Percentiles rank a stretch among this genome's conserved stretches.
Evolutionary conservation across 2,113 vertebrate species (phyloP).

Genomic region (Periophthalmodon schlosseri): DNA sequence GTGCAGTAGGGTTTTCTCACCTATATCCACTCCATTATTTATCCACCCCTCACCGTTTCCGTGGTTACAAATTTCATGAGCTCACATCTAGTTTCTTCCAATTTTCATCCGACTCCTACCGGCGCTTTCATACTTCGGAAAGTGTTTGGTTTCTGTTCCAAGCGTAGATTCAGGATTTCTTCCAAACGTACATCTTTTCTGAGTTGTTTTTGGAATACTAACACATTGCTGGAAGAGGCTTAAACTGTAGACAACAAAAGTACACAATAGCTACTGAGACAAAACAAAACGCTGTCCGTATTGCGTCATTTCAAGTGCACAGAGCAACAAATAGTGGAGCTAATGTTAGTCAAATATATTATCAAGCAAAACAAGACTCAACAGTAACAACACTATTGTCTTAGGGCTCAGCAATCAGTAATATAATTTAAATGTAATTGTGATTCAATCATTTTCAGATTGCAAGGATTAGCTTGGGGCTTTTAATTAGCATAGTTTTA

Average conservation of each 20-base stretch:
- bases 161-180: neutral
- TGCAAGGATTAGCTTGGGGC: too few relatives aligned
- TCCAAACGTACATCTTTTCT: neutral
- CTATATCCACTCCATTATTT: constrained; percentile 24
- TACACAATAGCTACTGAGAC: too few relatives aligned
- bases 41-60: constrained; percentile 22
- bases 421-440: too few relatives aligned
- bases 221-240: neutral
- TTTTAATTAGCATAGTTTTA: too few relatives aligned
- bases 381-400: neutral
- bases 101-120: neutral
- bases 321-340: neutral
- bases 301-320: too few relatives aligned
- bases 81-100: neutral
- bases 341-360: neutral
- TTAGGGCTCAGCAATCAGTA: neutral
- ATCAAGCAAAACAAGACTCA: neutral
- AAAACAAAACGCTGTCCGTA: neutral
- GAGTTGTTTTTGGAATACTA: neutral
- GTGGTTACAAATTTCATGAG: constrained; percentile 35
- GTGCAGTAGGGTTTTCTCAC: constrained; percentile 29
- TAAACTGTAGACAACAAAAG: neutral
- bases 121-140: neutral
- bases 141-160: neutral
- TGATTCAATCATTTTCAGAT: neutral